Evolutionary conservation across 2,888 invertebrate genomes (phyloP), one percentile per base, ranked within the genome.

Genomic region (Spicauda simplicius): DNA sequence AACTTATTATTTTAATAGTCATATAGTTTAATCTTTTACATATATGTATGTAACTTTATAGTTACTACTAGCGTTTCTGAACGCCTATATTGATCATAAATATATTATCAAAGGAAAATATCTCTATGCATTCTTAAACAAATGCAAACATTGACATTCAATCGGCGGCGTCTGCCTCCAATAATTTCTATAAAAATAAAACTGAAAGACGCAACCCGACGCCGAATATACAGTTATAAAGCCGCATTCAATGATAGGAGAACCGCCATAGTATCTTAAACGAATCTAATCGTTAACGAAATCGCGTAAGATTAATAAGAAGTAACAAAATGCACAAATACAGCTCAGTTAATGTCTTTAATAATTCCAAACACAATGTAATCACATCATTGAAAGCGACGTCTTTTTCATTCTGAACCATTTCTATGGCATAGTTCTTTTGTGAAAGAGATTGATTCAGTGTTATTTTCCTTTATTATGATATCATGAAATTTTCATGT

Each of bases 71-170:
- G 80, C 79, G 74, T 75, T 78, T 71, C 67, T 69, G 74, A 65
- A 80, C 82, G 79, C 79, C 69, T 79, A 76, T 74, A 76, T 77
- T 69, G 50, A 57, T 69, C 54, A 70, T 64, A 73, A 72, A 72
- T 74, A 74, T 70, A 73, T 69, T 72, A 79, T 74, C 73, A 79
- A 81, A 81, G 74, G 77, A 81, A 82, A 82, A 78, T 41, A 79
- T 76, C 71, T 84, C 80, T 84, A 84, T 84, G 88, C 89, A 90
- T 89, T 90, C 80, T 90, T 88, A 88, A 90, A 90, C 88, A 90
- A 90, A 90, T 90, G 89, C 89, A 85, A 82, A 78, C 80, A 77
- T 80, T 79, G 79, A 79, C 79, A 73, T 80, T 77, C 80, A 76
- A 87, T 84, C 79, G 80, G 80, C 76, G 81, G 76, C 78, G 68